Base-by-base conservation (phyloP, 2,888 invertebrate species). In the Schrankia costaestrigalis region DNA sequence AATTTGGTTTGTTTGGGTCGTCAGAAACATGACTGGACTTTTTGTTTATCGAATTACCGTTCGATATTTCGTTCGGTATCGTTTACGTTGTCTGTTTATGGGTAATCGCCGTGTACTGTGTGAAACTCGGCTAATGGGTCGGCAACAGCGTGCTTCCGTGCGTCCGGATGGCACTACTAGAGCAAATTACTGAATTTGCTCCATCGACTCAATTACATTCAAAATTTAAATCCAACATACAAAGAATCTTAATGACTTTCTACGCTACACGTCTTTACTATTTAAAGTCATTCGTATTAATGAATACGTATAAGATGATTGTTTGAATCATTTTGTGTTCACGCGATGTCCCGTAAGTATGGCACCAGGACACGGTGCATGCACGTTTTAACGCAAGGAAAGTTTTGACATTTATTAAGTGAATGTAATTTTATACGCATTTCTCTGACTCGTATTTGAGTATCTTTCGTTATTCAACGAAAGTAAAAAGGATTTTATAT, bases 41-140 rank as follows among this genome's bases (percentile, higher is more conserved):
- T 76, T 77, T 77, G 69, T 70, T 60, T 49, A 40, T 32, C 46
- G 50, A 67, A 59, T 70, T 74, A 73, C 74, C 74, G 78, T 75
- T 76, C 56, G 62, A 61, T 62, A 55, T 59, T 34, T 58, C 52
- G 36, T 22, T 25, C 30, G 40, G 34, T 40, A 45, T 63, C 48
- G 60, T 62, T 61, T 55, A 54, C 50, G 48, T 49, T 40, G 46
- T 42, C 48, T 57, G 62, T 59, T 57, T 55, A 50, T 45, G 36
- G 56, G 61, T 69, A 71, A 74, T 75, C 69, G 70, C 62, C 59
- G 64, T 46, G 50, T 61, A 57, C 57, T 57, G 53, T 44, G 49
- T 55, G 52, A 56, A 70, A 66, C 62, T 74, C 69, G 71, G 71
- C 54, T 77, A 73, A 55, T 59, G 54, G 74, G 73, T 74, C 72